These are phyloP conservation scores for Rhabdophis nuchalis DNA, from an alignment of 2,797 vertebrate genomes.

Conservation along the genomic window DNA sequence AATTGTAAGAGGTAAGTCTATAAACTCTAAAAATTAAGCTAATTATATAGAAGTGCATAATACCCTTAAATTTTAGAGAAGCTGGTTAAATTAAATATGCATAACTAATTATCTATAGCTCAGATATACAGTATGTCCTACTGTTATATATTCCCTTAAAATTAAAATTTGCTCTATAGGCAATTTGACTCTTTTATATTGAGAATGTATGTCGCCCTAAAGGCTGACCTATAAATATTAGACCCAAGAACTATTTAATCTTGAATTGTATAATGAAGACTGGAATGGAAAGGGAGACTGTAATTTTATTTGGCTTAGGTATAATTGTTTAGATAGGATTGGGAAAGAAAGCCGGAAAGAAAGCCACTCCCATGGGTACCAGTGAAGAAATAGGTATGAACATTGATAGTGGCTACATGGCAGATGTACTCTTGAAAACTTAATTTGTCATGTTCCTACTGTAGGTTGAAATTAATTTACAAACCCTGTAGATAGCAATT, in stretches of 20 bases:
- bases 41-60: not conserved
- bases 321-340: not conserved
- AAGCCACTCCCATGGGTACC: not conserved
- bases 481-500: not conserved
- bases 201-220: not conserved
- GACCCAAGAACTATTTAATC: not conserved
- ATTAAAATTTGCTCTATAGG: too few species aligned
- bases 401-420: not conserved
- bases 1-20: conserved; percentile 81
- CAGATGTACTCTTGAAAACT: not conserved
- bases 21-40: not conserved
- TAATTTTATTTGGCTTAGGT: not conserved
- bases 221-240: not conserved
- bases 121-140: not conserved
- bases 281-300: not conserved
- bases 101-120: not conserved
- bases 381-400: not conserved
- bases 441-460: not conserved
- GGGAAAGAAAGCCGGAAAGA: not conserved
- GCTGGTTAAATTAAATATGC: not conserved
- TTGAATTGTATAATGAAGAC: not conserved
- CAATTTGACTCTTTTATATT: not conserved
- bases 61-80: not conserved
- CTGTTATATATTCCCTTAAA: not conserved
- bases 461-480: not conserved